Base-by-base conservation (phyloP, 2,113 vertebrate genomes). In the Corythaeola cristata region DNA sequence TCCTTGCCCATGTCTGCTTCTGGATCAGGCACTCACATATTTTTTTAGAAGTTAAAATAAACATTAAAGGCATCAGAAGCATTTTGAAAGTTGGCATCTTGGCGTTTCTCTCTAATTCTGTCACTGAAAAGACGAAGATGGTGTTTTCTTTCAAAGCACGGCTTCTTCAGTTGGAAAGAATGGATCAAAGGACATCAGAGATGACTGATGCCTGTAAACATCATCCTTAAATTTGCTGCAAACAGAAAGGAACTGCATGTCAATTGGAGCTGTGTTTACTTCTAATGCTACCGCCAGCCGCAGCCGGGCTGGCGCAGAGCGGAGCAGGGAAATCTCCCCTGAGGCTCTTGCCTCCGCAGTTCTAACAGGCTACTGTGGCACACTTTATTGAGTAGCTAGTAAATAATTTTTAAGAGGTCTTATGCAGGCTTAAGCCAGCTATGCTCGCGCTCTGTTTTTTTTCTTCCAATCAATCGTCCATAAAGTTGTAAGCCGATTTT, bases 161-260 rank as follows among this genome's bases (percentile, higher is more conserved):
- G 15, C 47, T 80, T 84, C 79, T 87, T 82, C 67, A 52, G 73
- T 87, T 62, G 47, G 81, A 77, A 80, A 91, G 96, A 96, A 92
- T 56, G 79, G 90, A 85, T 92, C 85, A 91, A 85, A 97, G 96
- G 64, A 89, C 86, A 86, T 83, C 35, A n/a, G 72, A 97, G 64
- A 73, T 64, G 78, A 53, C 91, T 78, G 73, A n/a, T 82, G 84
- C 78, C 89, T 96, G 69, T 28, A 81, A 79, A 92, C 78, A 89
- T 63, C 93, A 82, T 20, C 23, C 66, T 76, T 79, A 75, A 81
- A 91, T 47, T 55, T 78, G 73, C 93, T 96, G 94, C 62, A 85
- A 87, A 90, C 89, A 89, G 75, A 85, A 90, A 23, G 26, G 86
- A 89, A 84, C 63, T 71, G 88, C 49, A 35, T 39, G 77, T 90